These are phyloP conservation scores for Caenorhabditis becei DNA, from an alignment of 2,888 invertebrate genomes.

Conservation along the genomic window DNA sequence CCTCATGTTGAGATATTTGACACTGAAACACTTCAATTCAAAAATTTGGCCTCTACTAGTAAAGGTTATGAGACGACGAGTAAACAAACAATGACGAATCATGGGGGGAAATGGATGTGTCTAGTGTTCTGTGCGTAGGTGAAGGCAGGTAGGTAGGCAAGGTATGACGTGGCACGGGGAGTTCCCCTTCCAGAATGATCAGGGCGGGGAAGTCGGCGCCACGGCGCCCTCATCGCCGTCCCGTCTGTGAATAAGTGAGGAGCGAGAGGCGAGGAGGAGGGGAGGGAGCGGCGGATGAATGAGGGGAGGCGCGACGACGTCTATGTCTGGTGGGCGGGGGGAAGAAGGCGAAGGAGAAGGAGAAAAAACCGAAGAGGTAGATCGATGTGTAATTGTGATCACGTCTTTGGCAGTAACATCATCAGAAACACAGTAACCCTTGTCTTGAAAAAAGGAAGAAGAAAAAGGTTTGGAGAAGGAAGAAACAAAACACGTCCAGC, in stretches of 20 bases:
- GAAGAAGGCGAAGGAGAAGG: neutral
- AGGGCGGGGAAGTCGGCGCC: conserved; percentile 22
- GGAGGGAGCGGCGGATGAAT: conserved; percentile 40
- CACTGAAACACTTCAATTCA: conserved; percentile 47
- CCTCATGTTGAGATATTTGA: conserved; percentile 69
- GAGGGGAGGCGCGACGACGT: conserved; percentile 44
- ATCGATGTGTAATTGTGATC: conserved; percentile 47
- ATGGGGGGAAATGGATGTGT: conserved; percentile 17
- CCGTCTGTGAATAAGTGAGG: conserved; percentile 27
- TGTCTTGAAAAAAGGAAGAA: neutral
- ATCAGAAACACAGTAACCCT: conserved; percentile 13
- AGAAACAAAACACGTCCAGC: conserved; percentile 14
- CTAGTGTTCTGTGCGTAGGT: conserved; percentile 23
- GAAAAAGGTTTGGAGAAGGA: neutral
- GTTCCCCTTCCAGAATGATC: neutral
- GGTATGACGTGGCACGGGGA: conserved; percentile 31
- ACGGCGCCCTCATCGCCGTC: conserved; percentile 16
- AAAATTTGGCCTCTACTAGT: neutral
- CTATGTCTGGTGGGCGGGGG: conserved; percentile 52
- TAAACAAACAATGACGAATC: conserved; percentile 50
- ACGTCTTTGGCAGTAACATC: neutral
- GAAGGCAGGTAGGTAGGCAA: neutral
- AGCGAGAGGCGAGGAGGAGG: conserved; percentile 17
- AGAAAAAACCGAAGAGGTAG: conserved; percentile 21
- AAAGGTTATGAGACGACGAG: conserved; percentile 29